Evolutionary conservation across 2,888 invertebrate species (phyloP).

Genomic region (Notodonta ziczac): DNA sequence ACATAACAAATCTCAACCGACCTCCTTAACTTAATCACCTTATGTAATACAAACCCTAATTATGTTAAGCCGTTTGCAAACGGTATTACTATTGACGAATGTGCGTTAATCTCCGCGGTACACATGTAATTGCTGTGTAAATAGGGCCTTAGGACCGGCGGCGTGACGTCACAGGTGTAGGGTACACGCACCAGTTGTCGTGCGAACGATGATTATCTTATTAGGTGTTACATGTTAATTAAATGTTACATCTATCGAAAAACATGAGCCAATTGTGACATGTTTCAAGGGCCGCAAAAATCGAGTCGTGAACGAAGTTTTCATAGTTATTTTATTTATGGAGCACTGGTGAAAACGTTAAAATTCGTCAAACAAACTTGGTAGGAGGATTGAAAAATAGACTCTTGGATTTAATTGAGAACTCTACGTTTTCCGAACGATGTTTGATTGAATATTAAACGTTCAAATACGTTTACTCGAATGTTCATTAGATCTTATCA

Average conservation of each 20-base stretch:
- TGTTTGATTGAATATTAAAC: too few relatives aligned
- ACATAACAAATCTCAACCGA: not conserved
- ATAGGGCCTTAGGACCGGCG: not conserved
- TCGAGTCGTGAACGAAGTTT: too few relatives aligned
- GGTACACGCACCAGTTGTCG: not conserved
- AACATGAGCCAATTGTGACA: not conserved
- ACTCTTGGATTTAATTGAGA: too few relatives aligned
- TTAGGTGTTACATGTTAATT: not conserved
- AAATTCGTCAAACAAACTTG: too few relatives aligned
- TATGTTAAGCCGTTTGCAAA: conserved; percentile 2
- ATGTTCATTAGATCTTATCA: too few relatives aligned
- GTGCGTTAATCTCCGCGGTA: not conserved
- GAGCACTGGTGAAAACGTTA: too few relatives aligned
- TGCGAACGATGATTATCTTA: not conserved
- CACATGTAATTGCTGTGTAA: conserved; percentile 1
- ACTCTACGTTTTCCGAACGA: too few relatives aligned
- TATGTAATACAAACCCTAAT: not conserved
- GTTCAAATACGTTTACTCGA: too few relatives aligned
- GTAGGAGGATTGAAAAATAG: too few relatives aligned
- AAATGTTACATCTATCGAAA: not conserved
- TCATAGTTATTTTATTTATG: too few relatives aligned
- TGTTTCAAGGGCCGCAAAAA: not conserved
- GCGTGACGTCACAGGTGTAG: not conserved
- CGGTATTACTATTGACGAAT: conserved; percentile 1
- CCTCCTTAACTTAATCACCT: conserved; percentile 2